Percentiles rank a stretch among this genome's conserved stretches.
Conservation (phyloP, 2,113 vertebrate genomes). For the Lampris incognitus region DNA sequence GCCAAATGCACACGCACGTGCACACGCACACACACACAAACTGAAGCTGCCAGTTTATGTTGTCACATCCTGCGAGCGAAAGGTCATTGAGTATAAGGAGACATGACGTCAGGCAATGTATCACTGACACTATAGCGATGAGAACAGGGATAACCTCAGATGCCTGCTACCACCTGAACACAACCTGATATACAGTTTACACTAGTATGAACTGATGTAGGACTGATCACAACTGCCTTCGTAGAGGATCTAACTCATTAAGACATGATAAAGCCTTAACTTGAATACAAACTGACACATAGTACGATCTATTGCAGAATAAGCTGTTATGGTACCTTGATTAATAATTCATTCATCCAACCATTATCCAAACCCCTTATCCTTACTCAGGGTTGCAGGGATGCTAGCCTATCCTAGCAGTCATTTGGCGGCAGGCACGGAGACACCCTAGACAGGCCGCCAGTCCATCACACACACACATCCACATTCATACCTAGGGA, state of each 20-base stretch:
- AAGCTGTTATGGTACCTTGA: neutral
- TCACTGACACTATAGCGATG: constrained; percentile 25
- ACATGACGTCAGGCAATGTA: constrained; percentile 59
- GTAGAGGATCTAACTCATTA: neutral
- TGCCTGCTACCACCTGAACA: neutral
- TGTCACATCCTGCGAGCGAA: constrained; percentile 43
- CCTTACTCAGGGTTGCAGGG: too few relatives aligned
- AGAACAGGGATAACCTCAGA: constrained; percentile 21
- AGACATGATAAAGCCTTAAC: neutral
- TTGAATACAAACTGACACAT: too few relatives aligned
- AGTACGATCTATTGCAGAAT: neutral
- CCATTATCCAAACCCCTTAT: too few relatives aligned
- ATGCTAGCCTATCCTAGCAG: too few relatives aligned
- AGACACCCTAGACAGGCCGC: too few relatives aligned
- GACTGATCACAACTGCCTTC: neutral
- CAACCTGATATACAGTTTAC: neutral
- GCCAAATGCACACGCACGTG: constrained; percentile 25
- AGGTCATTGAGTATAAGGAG: constrained; percentile 46
- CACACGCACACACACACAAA: constrained; percentile 14
- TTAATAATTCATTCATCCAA: too few relatives aligned
- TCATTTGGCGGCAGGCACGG: too few relatives aligned
- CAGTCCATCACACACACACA: too few relatives aligned
- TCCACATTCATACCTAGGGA: too few relatives aligned
- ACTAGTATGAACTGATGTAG: neutral
- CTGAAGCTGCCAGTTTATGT: constrained; percentile 33